These are phyloP conservation scores for Daubentonia madagascariensis DNA, from an alignment of 2,113 vertebrate genomes.

Conservation along the genomic window DNA sequence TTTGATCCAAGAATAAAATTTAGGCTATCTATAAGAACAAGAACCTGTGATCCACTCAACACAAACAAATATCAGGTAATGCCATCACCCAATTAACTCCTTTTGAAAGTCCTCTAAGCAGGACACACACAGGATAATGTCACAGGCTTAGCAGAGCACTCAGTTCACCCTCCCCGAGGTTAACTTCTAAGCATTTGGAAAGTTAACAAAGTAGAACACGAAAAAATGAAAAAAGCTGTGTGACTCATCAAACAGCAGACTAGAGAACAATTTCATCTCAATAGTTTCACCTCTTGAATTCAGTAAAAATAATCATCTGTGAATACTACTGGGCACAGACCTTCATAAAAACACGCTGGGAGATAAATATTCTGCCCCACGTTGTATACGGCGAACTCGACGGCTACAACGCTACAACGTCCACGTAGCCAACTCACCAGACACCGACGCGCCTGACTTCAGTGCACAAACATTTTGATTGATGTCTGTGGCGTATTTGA, in stretches of 20 bases:
- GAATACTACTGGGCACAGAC: neutral
- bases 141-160: neutral
- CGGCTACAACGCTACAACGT: accelerated
- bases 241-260: neutral
- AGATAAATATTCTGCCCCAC: neutral
- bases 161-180: accelerated
- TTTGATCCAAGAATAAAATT: neutral
- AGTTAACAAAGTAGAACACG: neutral
- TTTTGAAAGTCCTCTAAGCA: neutral
- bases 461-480: neutral
- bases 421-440: neutral
- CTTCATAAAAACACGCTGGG: neutral
- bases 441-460: accelerated
- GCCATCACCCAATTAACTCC: accelerated
- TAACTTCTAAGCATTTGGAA: neutral
- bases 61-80: neutral
- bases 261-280: neutral
- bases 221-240: neutral
- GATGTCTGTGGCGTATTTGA: accelerated
- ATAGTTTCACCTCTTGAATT: neutral
- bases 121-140: no score
- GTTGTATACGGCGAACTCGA: accelerated
- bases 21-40: neutral
- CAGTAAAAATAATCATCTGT: neutral
- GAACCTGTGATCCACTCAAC: neutral